Evolutionary conservation across 37 sponge, comb jelly and placozoan species (phyloP).

Genomic region (Bolinopsis microptera): DNA sequence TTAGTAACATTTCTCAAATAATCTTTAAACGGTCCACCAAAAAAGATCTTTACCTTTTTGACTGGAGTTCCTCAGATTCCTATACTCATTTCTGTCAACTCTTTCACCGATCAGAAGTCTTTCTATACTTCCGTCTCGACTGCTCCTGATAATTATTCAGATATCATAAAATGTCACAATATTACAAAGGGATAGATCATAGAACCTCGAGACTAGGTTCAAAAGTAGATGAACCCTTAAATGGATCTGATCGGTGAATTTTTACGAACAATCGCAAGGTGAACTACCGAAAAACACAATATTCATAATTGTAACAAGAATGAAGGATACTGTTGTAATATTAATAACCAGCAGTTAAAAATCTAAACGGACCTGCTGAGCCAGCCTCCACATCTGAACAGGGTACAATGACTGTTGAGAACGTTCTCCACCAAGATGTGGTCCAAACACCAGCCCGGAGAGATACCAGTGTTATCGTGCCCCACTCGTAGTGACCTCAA

Average conservation of each 20-base stretch:
- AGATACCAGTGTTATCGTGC: slow-evolving; percentile 86
- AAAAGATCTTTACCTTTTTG: slow-evolving; percentile 2
- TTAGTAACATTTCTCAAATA: too few relatives aligned
- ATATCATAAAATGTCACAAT: too few relatives aligned
- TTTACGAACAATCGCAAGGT: too few relatives aligned
- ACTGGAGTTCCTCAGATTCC: neutral
- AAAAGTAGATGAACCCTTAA: too few relatives aligned
- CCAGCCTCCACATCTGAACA: slow-evolving; percentile 49
- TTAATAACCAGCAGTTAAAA: too few relatives aligned
- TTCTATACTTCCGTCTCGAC: slow-evolving; percentile 83
- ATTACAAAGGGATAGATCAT: too few relatives aligned
- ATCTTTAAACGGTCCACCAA: too few relatives aligned
- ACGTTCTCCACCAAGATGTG: slow-evolving; percentile 82
- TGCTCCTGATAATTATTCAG: slow-evolving; percentile 69
- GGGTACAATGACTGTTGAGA: slow-evolving; percentile 78
- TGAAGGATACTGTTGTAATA: too few relatives aligned
- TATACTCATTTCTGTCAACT: neutral
- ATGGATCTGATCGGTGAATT: too few relatives aligned
- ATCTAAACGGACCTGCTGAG: slow-evolving; percentile 27
- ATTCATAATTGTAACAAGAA: too few relatives aligned
- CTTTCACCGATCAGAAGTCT: slow-evolving; percentile 81
- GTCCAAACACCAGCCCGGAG: slow-evolving; percentile 79
- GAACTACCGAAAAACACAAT: too few relatives aligned
- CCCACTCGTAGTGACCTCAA: slow-evolving; percentile 82
- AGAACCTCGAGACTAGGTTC: too few relatives aligned